These are phyloP conservation scores for Episyrphus balteatus DNA, from an alignment of 1,140 invertebrate species.

Conservation along the genomic window DNA sequence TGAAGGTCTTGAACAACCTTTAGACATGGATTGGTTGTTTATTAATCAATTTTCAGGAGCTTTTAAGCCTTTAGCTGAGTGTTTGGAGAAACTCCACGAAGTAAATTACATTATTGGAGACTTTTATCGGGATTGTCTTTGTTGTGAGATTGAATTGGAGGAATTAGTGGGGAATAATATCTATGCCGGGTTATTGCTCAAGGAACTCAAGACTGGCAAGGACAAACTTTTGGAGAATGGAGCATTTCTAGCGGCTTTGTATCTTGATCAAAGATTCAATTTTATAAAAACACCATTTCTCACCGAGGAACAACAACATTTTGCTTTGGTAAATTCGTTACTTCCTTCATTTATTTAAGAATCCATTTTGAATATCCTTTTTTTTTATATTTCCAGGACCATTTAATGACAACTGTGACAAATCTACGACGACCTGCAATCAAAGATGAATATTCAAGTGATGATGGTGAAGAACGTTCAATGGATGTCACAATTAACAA, in stretches of 20 bases:
- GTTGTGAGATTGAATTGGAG: not conserved
- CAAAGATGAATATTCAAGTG: too few species aligned
- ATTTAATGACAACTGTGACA: too few species aligned
- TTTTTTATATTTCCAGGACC: too few species aligned
- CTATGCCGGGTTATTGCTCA: not conserved
- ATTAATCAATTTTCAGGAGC: not conserved
- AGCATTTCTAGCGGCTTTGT: conserved; percentile 1
- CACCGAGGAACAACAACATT: not conserved
- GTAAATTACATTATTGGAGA: conserved; percentile 1
- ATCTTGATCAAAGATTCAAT: conserved; percentile 4
- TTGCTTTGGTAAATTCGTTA: conserved; percentile 1
- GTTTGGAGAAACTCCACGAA: not conserved
- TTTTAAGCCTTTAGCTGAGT: not conserved
- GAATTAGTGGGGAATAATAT: not conserved
- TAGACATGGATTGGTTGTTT: not conserved
- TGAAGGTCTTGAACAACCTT: not conserved
- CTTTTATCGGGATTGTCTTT: conserved; percentile 4
- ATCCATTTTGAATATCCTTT: too few species aligned
- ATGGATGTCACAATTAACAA: too few species aligned
- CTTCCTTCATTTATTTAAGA: too few species aligned
- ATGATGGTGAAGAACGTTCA: too few species aligned
- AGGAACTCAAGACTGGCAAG: not conserved
- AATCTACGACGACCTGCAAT: too few species aligned
- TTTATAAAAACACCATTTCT: not conserved
- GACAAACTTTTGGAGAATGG: conserved; percentile 1